A percentile compares a stretch with the other conserved stretches of the same genome.
phyloP scores from a whole-genome alignment of 2,888 invertebrate genomes.

The Drosophila mayaguana region DNA sequence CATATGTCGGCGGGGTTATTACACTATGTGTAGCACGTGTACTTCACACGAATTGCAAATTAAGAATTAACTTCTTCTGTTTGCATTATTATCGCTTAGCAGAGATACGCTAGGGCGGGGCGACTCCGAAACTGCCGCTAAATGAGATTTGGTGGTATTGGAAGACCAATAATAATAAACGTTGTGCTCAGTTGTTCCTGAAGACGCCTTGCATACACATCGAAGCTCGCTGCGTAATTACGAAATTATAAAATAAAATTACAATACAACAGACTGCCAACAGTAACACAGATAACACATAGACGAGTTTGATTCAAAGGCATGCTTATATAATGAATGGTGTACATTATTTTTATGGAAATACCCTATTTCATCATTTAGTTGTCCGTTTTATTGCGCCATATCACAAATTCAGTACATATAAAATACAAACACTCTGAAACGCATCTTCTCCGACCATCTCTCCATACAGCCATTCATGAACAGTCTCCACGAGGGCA shows the following conservation, averaged over 20 bases:
- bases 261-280: too few relatives aligned
- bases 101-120: background rate
- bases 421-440: background rate
- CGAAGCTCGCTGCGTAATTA: background rate
- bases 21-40: background rate
- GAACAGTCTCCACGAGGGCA: too few relatives aligned
- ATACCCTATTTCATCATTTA: background rate
- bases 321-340: too few relatives aligned
- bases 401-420: background rate
- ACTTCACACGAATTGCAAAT: background rate
- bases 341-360: background rate
- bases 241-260: background rate
- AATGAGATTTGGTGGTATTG: background rate
- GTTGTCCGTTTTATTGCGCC: background rate
- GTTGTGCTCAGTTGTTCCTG: background rate
- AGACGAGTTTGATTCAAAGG: background rate
- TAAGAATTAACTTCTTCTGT: background rate
- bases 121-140: background rate
- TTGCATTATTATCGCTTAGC: background rate
- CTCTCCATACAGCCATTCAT: too few relatives aligned
- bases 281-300: too few relatives aligned
- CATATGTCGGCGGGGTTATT: background rate
- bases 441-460: background rate
- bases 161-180: background rate
- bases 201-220: background rate